Percentiles rank a stretch among this genome's conserved stretches.
Conservation (phyloP, 2,797 vertebrate species). For the Darevskia mixta region DNA sequence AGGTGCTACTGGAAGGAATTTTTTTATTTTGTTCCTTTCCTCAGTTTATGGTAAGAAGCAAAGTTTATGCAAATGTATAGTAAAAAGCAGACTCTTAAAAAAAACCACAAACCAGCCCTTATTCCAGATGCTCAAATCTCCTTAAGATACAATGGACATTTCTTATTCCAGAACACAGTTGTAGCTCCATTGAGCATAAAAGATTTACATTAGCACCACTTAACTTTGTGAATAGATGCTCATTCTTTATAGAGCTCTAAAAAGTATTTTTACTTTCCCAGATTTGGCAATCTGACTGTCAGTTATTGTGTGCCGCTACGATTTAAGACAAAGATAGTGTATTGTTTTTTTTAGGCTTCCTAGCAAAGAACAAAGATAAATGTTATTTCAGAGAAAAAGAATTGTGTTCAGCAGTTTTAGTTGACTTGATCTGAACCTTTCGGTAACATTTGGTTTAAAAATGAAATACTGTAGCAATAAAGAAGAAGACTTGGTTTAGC, state of each 20-base stretch:
- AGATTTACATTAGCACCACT: constrained; percentile 18
- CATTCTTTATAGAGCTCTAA: constrained; percentile 23
- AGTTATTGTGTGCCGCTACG: constrained; percentile 23
- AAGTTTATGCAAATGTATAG: not conserved
- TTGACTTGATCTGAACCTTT: constrained; percentile 27
- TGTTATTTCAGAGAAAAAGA: no score
- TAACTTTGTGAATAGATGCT: constrained; percentile 22
- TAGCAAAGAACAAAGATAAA: constrained; percentile 9
- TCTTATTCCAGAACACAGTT: constrained; percentile 10
- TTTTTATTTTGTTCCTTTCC: not conserved
- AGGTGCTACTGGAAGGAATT: no score
- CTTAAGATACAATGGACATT: not conserved
- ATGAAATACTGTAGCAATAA: not conserved
- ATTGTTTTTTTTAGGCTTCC: not conserved
- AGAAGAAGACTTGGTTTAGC: constrained; percentile 28
- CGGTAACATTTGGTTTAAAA: not conserved
- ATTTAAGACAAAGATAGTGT: constrained; percentile 7
- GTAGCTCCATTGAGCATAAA: not conserved
- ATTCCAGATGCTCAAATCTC: constrained; percentile 13
- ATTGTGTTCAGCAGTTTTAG: not conserved
- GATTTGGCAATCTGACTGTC: constrained; percentile 13
- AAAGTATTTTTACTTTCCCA: constrained; percentile 22
- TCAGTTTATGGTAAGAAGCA: not conserved
- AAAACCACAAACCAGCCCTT: not conserved
- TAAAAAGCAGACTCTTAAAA: constrained; percentile 7